Evolutionary conservation across 2,888 invertebrate genomes (phyloP).

Genomic region (Tanypteryx hageni): DNA sequence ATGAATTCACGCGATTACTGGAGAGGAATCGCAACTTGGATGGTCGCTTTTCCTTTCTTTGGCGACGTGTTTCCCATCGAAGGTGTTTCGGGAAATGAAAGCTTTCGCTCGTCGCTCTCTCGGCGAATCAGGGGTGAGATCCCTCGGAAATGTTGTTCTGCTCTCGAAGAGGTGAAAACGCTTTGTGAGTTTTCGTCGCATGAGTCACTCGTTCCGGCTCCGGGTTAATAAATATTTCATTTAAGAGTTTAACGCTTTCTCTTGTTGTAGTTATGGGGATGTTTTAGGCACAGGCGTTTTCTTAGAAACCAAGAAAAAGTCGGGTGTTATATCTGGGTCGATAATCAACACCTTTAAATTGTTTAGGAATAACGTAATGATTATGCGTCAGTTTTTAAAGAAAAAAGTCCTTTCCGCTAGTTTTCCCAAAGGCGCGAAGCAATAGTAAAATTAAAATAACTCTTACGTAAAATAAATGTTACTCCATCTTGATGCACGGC

Average conservation of each 20-base stretch:
- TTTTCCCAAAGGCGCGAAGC: too few relatives aligned
- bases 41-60: conserved; percentile 3
- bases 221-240: background rate
- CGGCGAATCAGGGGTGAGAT: background rate
- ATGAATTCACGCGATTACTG: background rate
- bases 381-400: too few relatives aligned
- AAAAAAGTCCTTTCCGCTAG: too few relatives aligned
- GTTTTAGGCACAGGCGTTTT: too few relatives aligned
- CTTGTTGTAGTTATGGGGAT: background rate
- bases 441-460: too few relatives aligned
- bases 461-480: too few relatives aligned
- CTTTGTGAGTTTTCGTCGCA: background rate
- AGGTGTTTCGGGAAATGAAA: too few relatives aligned
- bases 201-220: background rate
- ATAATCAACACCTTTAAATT: too few relatives aligned
- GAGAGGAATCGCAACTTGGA: background rate
- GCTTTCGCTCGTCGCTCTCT: background rate
- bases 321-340: too few relatives aligned
- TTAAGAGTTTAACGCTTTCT: background rate
- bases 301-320: too few relatives aligned
- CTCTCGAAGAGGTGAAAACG: background rate
- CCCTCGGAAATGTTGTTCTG: background rate
- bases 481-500: too few relatives aligned
- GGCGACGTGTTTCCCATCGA: conserved; percentile 7
- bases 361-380: too few relatives aligned